A percentile compares a stretch with the other conserved stretches of the same genome.
Conservation (phyloP, 2,797 vertebrate species). For the Pantherophis alleghaniensis region DNA sequence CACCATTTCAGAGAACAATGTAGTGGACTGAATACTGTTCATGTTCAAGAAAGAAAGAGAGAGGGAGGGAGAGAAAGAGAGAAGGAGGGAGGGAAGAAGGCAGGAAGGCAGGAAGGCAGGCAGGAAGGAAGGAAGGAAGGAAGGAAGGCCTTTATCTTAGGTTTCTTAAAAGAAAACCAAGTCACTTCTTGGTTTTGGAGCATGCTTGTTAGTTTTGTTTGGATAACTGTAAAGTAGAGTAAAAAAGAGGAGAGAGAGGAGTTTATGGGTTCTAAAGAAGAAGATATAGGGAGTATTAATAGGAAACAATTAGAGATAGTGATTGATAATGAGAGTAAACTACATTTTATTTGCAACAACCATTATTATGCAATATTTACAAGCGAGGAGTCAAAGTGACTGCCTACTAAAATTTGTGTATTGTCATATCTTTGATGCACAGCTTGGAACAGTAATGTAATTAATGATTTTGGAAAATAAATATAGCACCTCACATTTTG, state of each 20-base stretch:
- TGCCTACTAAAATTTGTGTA: not conserved
- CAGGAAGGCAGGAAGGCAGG: not conserved
- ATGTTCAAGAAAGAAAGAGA: not conserved
- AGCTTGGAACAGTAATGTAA: not conserved
- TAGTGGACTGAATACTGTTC: not conserved
- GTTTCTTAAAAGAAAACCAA: not conserved
- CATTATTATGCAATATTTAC: not conserved
- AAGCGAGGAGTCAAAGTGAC: not conserved
- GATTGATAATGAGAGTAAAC: not conserved
- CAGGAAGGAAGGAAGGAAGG: not conserved
- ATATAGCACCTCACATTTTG: not conserved
- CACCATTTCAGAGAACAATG: not conserved
- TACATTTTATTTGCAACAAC: not conserved
- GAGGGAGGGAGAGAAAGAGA: fast-evolving
- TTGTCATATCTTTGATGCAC: not conserved
- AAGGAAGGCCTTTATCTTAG: not conserved
- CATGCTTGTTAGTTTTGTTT: not conserved
- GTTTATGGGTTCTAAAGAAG: not conserved
- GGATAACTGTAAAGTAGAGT: not conserved
- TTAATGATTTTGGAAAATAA: not conserved
- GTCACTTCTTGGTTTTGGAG: not conserved
- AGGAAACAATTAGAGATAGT: not conserved
- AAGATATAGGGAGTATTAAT: not conserved
- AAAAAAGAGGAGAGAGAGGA: not conserved
- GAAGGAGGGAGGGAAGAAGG: not conserved